Conservation (phyloP, 2,797 vertebrate species). For the Ceryle rudis region DNA sequence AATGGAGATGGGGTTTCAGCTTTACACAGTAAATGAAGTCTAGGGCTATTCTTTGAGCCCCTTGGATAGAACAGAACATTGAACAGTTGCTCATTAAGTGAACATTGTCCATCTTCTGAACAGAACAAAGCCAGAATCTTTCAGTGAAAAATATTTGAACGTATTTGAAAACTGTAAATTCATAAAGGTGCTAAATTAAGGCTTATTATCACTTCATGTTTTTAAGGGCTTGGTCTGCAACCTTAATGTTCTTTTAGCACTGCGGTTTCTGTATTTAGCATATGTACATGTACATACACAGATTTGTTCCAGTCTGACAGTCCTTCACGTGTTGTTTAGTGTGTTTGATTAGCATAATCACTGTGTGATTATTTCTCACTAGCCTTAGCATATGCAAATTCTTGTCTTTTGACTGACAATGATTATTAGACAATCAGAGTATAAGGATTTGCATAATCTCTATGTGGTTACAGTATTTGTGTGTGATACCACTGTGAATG, state of each 20-base stretch:
- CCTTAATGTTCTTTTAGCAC: not conserved
- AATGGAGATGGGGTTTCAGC: not conserved
- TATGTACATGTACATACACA: not conserved
- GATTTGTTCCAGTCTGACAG: slow-evolving; percentile 59
- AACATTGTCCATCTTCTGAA: not conserved
- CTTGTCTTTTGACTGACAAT: slow-evolving; percentile 63
- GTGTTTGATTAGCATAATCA: slow-evolving; percentile 58
- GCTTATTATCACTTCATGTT: not conserved
- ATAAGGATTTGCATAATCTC: slow-evolving; percentile 64
- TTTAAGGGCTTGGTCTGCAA: not conserved
- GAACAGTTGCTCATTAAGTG: not conserved
- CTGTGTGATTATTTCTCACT: slow-evolving; percentile 54
- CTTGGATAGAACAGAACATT: not conserved
- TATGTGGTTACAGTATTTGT: slow-evolving; percentile 42
- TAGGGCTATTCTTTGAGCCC: not conserved
- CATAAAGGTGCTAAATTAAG: not conserved
- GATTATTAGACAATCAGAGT: slow-evolving; percentile 64
- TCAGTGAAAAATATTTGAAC: not conserved
- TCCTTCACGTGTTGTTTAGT: slow-evolving; percentile 39
- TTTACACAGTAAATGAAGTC: not conserved
- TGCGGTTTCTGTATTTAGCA: not conserved
- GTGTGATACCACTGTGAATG: slow-evolving; percentile 27
- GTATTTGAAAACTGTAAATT: not conserved
- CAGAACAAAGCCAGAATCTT: not conserved
- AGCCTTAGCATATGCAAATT: slow-evolving; percentile 63